Conservation (phyloP, 2,797 vertebrate species). For the Cheirogaleus major region DNA sequence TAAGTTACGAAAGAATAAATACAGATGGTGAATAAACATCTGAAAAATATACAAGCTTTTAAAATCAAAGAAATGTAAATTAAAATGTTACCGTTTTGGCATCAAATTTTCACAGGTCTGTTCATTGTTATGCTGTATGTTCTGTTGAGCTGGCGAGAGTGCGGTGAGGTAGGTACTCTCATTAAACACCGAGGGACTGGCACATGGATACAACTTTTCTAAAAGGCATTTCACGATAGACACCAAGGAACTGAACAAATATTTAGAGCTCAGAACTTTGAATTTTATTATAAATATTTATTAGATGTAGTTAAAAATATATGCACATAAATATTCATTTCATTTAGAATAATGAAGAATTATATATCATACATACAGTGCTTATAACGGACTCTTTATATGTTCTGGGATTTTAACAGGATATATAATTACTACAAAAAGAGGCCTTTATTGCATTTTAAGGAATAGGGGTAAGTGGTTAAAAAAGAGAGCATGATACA, state of each 20-base stretch:
- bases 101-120: neutral
- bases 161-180: accelerated
- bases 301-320: neutral
- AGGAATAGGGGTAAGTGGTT: neutral
- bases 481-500: neutral
- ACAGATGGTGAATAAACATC: neutral
- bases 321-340: neutral
- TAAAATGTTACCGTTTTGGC: neutral
- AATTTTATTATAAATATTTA: neutral
- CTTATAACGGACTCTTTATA: neutral
- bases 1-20: neutral
- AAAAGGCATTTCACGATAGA: neutral
- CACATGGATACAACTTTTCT: neutral
- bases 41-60: neutral
- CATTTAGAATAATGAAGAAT: neutral
- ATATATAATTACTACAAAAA: neutral
- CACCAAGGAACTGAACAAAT: neutral
- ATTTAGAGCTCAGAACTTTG: neutral
- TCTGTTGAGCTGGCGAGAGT: accelerated
- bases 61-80: neutral
- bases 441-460: neutral
- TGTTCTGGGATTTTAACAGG: neutral
- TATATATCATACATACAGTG: neutral
- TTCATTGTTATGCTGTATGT: neutral
- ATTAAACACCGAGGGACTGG: neutral